A percentile compares a stretch with the other conserved stretches of the same genome.
Conservation (phyloP, 2,113 vertebrate genomes). For the Mesoclemmys tuberculata region DNA sequence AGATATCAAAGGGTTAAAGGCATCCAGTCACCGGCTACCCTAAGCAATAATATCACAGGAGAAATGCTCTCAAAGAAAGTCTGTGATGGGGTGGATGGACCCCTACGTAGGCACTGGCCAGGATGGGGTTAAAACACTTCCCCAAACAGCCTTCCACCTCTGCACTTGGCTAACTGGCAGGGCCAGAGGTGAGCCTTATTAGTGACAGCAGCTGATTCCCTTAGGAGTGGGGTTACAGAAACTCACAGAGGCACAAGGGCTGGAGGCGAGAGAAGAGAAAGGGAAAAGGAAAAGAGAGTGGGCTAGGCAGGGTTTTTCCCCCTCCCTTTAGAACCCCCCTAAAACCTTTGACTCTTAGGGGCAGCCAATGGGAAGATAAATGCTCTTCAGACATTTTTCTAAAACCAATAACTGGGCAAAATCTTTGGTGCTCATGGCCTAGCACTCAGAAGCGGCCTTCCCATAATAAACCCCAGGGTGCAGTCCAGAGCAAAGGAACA, state of each 20-base stretch:
- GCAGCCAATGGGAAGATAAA: background rate
- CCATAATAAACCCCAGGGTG: background rate
- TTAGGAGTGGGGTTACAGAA: background rate
- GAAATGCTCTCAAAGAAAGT: background rate
- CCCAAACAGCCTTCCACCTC: background rate
- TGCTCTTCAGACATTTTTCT: background rate
- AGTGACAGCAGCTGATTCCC: background rate
- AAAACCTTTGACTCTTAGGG: background rate
- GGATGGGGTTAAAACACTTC: background rate
- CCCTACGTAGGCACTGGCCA: background rate
- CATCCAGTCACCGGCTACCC: background rate
- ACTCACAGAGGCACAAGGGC: background rate
- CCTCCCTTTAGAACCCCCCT: background rate
- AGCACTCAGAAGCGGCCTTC: background rate
- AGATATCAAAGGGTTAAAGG: accelerated
- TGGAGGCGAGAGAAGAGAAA: background rate
- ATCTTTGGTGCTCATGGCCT: background rate
- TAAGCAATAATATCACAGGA: background rate
- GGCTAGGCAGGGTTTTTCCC: background rate
- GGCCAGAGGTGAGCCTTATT: background rate
- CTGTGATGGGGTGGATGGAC: background rate
- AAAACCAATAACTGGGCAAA: background rate
- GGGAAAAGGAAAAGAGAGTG: no score
- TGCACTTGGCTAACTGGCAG: background rate
- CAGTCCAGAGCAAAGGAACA: background rate